Base-by-base conservation (phyloP, 2,888 invertebrate genomes). In the Aleiodes testaceus region DNA sequence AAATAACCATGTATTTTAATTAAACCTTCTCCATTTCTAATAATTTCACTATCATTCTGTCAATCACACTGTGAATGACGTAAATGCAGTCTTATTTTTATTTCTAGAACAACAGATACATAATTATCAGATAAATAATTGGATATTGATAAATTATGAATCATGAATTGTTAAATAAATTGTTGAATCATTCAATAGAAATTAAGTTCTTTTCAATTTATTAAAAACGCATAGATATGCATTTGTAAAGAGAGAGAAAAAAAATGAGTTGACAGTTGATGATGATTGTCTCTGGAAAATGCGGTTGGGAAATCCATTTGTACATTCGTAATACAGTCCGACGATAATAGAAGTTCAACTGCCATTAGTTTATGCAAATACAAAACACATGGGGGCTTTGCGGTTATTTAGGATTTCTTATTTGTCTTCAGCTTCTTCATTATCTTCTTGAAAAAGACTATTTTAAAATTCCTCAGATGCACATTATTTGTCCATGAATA, bases 251-350 rank as follows among this genome's bases (percentile, higher is more conserved):
- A 52, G 14, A 16, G 20, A 16, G 42, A 26, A 26, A 26, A 26
- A 26, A 1, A 1, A 5, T 26, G 3, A 16, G 63, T 63, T 45
- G 45, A 63, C 45, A n/a, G 63, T 69, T 67, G 59, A 66, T 65
- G 70, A 50, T 45, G 53, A 72, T 53, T 55, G 70, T 59, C 69
- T 61, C 42, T 14, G 16, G 30, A 69, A 36, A 66, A 53, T 70
- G 72, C 67, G 70, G 68, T 75, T 73, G 75, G 68, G 77, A 78
- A 79, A 77, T 74, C 73, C 79, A 77, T 79, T 79, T 76, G 77
- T 78, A 66, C 71, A 64, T 59, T 50, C 26, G 50, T 16, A 52
- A 52, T 30, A 49, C 26, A 26, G 26, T 9, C 36, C 9, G 11
- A 26, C 67, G 75, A 75, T 76, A 77, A 77, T 78, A 76, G 70